Evolutionary conservation across 2,888 invertebrate species (phyloP).

Genomic region (Amphipyra tragopoginis): DNA sequence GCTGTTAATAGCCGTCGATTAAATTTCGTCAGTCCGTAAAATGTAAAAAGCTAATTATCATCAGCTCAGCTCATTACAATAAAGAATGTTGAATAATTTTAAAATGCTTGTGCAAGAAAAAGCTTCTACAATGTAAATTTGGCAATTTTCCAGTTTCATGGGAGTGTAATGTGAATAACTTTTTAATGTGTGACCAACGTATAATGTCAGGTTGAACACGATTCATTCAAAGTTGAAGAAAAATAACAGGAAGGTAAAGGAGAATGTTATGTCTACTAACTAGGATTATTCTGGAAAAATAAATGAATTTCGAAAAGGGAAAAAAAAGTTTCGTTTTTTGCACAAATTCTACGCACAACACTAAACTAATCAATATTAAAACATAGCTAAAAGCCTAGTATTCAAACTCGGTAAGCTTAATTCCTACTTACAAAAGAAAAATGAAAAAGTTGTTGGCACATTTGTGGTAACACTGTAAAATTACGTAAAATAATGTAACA

Average conservation of each 20-base stretch:
- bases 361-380: too few relatives aligned
- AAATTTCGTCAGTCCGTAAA: slow-evolving; percentile 18
- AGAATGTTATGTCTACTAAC: not conserved
- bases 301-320: too few relatives aligned
- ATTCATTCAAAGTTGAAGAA: slow-evolving; percentile 26
- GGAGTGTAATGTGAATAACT: slow-evolving; percentile 51
- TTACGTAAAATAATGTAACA: too few relatives aligned
- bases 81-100: slow-evolving; percentile 49
- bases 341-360: too few relatives aligned
- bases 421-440: too few relatives aligned
- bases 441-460: too few relatives aligned
- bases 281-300: too few relatives aligned
- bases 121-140: slow-evolving; percentile 61
- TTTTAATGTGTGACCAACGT: slow-evolving; percentile 52
- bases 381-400: too few relatives aligned
- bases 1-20: too few relatives aligned
- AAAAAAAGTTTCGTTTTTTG: too few relatives aligned
- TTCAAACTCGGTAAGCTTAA: too few relatives aligned
- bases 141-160: slow-evolving; percentile 61
- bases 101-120: slow-evolving; percentile 54
- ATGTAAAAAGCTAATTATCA: slow-evolving; percentile 52
- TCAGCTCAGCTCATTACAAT: slow-evolving; percentile 38
- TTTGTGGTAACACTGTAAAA: too few relatives aligned
- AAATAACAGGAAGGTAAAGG: not conserved
- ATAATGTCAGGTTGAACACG: slow-evolving; percentile 35